Conservation (phyloP, 1,140 invertebrate genomes). For the Tetramorium alpestre region DNA sequence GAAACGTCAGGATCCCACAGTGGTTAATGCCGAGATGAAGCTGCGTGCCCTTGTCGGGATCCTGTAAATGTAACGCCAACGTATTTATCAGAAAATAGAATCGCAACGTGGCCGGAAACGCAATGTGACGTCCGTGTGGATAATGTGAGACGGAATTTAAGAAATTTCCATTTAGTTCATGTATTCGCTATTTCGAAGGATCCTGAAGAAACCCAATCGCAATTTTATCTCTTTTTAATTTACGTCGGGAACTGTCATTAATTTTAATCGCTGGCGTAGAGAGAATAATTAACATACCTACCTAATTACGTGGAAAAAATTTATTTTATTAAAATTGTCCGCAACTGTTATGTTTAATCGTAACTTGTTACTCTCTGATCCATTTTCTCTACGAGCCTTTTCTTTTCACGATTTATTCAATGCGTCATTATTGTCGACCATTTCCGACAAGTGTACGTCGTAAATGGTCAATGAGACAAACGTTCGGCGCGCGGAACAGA, state of each 20-base stretch:
- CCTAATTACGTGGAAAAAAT: neutral
- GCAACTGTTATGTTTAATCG: neutral
- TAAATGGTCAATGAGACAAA: neutral
- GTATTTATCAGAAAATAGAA: constrained; percentile 42
- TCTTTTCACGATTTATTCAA: neutral
- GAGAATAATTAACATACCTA: neutral
- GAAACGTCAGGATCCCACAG: constrained; percentile 97
- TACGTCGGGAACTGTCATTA: neutral
- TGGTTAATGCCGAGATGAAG: constrained; percentile 98
- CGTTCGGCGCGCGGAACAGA: neutral
- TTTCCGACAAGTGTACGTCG: neutral
- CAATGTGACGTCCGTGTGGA: neutral
- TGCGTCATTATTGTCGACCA: neutral
- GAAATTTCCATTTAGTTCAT: neutral
- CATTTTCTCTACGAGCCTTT: neutral
- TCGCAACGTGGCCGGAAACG: neutral
- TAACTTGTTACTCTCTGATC: neutral
- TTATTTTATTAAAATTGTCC: neutral
- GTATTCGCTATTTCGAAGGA: neutral
- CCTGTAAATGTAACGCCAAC: constrained; percentile 86
- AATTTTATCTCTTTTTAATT: neutral
- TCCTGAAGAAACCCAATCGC: neutral
- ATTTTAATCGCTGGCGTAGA: neutral
- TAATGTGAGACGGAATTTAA: neutral
- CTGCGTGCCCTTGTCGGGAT: constrained; percentile 93